Evolutionary conservation across 2,888 invertebrate species (phyloP).

Genomic region (Standfussiana lucernea): DNA sequence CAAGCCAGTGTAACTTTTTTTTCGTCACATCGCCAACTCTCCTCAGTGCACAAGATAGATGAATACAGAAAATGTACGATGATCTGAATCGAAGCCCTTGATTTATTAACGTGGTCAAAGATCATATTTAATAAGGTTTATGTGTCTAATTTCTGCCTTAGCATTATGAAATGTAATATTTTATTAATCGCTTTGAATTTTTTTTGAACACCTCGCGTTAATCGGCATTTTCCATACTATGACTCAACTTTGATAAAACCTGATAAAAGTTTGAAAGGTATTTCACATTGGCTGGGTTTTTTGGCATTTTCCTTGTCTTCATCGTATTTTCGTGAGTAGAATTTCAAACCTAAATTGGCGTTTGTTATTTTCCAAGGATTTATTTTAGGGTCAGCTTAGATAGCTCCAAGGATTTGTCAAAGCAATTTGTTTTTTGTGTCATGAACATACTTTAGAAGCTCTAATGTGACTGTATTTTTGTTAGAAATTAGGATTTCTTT

Average conservation of each 20-base stretch:
- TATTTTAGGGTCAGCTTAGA: conserved; percentile 11
- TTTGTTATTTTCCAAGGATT: conserved; percentile 39
- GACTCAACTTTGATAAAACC: conserved; percentile 16
- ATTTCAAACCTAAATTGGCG: conserved; percentile 39
- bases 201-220: neutral
- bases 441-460: conserved; percentile 1
- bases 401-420: conserved; percentile 19
- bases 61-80: too few species aligned
- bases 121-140: neutral
- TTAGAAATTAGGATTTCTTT: neutral
- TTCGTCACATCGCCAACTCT: neutral
- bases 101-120: neutral
- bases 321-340: conserved; percentile 53
- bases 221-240: neutral
- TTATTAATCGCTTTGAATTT: neutral
- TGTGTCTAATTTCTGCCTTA: neutral
- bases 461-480: too few species aligned
- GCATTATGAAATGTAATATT: neutral
- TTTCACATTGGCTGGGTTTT: conserved; percentile 32
- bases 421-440: conserved; percentile 24
- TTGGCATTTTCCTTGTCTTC: conserved; percentile 59
- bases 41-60: neutral
- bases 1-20: neutral
- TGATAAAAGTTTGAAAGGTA: neutral
- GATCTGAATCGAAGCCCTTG: neutral